Percentiles rank a stretch among this genome's conserved stretches.
Conservation (phyloP, 2,113 vertebrate genomes). For the Calyptommatus sinebrachiatus region DNA sequence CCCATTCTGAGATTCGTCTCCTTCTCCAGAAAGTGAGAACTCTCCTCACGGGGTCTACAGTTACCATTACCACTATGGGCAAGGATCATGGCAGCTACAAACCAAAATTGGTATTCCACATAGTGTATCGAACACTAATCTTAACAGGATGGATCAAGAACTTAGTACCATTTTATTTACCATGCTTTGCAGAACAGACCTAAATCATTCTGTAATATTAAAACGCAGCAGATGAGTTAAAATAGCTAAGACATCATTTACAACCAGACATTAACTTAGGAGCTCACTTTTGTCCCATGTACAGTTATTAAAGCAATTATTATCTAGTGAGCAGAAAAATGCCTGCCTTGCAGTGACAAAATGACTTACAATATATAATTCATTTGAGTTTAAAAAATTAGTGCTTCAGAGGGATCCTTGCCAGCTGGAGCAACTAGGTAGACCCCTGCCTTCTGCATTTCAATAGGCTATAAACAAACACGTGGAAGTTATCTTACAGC, state of each 20-base stretch:
- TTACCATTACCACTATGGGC: too few species aligned
- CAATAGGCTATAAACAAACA: conserved; percentile 39
- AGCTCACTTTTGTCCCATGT: conserved; percentile 53
- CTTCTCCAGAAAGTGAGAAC: background rate
- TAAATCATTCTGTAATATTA: background rate
- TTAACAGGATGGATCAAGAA: background rate
- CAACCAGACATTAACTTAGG: conserved; percentile 61
- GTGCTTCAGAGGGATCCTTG: conserved; percentile 49
- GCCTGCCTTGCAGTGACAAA: conserved; percentile 55
- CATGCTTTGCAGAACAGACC: background rate
- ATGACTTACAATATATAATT: conserved; percentile 49
- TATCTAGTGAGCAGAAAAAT: conserved; percentile 43
- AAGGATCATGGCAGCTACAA: background rate
- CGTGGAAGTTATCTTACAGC: conserved; percentile 53
- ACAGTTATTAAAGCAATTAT: conserved; percentile 56
- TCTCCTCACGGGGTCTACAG: too few species aligned
- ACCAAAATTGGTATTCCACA: background rate
- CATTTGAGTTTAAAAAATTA: conserved; percentile 45
- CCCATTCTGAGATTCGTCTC: background rate
- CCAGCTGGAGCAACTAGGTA: conserved; percentile 48
- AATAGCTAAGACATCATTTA: conserved; percentile 32
- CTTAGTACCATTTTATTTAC: background rate
- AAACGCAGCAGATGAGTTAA: background rate
- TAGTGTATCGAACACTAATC: too few species aligned
- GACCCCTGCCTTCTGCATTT: conserved; percentile 41